Evolutionary conservation across 2,888 invertebrate genomes (phyloP), one percentile per base, ranked within the genome.

Genomic region (Xanthorhoe spadicearia): DNA sequence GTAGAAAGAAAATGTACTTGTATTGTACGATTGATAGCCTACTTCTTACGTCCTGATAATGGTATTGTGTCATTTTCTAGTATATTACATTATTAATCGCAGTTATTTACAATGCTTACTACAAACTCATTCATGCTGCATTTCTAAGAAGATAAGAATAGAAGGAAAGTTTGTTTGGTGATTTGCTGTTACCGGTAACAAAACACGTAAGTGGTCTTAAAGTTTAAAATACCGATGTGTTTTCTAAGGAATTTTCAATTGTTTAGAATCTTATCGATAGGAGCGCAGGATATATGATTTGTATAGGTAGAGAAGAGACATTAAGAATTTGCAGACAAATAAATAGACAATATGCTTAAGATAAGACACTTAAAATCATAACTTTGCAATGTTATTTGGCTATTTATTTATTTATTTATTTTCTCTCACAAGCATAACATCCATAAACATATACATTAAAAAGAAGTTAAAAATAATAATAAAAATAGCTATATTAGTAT

Each of bases 121-220:
- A 78, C 75, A 63, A 72, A 74, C 74, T 77, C 79, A 76, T 79
- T 78, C 72, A 76, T 72, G 71, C 70, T 52, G 57, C 18, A 51
- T 48, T 70, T 67, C 72, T 70, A 51, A 46, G 72, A 73, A 73
- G 70, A 69, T 74, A 68, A 71, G 66, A 70, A 69, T 65, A 71
- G 64, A 68, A 68, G 67, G 67, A 74, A 74, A 68, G 53, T 23
- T 17, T 43, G 10, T 7, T 51, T 19, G 49, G 38, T 17, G 15
- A 13, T n/a, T 60, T n/a, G 51, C 53, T 46, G 49, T 23, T 1
- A 19, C 1, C 17, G 17, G 17, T 2, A 18, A 38, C 38, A 13
- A 23, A 23, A 23, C 23, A 4, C 23, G 23, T 23, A 23, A 53
- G 32, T n/a, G 32, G 53, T 53, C n/a, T 5, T 15, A 55, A 19